These are phyloP conservation scores for Melipona quadrifasciata DNA, from an alignment of 1,140 invertebrate genomes.

Conservation along the genomic window DNA sequence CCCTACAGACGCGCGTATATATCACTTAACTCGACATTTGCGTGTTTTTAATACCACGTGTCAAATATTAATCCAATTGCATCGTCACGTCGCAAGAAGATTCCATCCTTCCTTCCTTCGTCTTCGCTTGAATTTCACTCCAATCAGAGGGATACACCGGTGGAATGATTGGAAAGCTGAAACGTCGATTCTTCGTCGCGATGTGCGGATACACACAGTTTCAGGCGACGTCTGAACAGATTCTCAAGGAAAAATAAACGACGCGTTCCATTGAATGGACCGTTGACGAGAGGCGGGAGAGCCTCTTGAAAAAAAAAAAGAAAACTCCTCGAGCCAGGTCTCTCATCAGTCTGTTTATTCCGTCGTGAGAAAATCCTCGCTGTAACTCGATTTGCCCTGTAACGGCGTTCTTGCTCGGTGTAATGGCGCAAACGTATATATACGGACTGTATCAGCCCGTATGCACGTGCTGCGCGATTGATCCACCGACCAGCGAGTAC, in stretches of 20 bases:
- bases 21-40: conserved; percentile 1
- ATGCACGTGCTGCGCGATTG: conserved; percentile 7
- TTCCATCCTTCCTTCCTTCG: too few relatives aligned
- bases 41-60: not conserved
- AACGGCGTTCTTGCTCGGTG: not conserved
- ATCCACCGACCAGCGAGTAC: conserved; percentile 7
- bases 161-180: not conserved
- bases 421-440: conserved; percentile 18
- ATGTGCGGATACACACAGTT: not conserved
- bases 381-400: not conserved
- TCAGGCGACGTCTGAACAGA: not conserved
- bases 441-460: not conserved
- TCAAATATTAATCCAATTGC: not conserved
- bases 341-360: conserved; percentile 49
- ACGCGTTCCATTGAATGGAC: conserved; percentile 10
- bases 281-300: conserved; percentile 17
- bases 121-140: too few relatives aligned
- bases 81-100: not conserved
- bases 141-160: too few relatives aligned
- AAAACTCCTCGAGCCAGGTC: conserved; percentile 32
- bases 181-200: conserved; percentile 4
- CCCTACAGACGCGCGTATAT: conserved; percentile 27
- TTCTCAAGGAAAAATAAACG: conserved; percentile 37
- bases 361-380: conserved; percentile 20
- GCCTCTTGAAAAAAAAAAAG: conserved; percentile 7